These are phyloP conservation scores for Caenorhabditis virilis DNA, from an alignment of 2,888 invertebrate genomes.

Conservation along the genomic window DNA sequence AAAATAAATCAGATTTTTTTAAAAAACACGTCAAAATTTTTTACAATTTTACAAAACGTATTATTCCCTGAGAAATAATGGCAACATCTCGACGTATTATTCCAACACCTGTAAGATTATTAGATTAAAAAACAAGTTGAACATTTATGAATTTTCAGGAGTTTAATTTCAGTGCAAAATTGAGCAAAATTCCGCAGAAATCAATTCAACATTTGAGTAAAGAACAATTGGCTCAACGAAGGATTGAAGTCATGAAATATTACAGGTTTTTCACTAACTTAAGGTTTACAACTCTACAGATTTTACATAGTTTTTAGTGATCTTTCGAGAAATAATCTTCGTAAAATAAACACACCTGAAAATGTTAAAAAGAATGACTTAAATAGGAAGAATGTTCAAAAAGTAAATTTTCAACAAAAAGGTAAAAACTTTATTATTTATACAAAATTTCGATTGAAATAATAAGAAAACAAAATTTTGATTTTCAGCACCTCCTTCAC, in stretches of 20 bases:
- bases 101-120: no score
- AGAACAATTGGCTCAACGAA: slow-evolving; percentile 2
- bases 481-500: no score
- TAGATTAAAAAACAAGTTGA: no score
- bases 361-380: not conserved
- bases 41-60: no score
- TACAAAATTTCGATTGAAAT: not conserved
- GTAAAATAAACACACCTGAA: not conserved
- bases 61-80: no score
- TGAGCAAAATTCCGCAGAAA: no score
- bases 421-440: not conserved
- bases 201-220: no score
- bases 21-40: no score
- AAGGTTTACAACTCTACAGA: not conserved
- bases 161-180: no score
- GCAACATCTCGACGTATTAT: no score
- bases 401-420: not conserved
- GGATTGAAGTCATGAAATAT: slow-evolving; percentile 8
- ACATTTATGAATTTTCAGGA: no score
- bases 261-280: slow-evolving; percentile 4
- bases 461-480: not conserved
- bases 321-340: slow-evolving; percentile 2
- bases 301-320: slow-evolving; percentile 3
- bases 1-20: no score
- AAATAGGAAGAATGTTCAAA: not conserved